Conservation (phyloP, 1,140 invertebrate genomes). For the Scaptomyza hsui region DNA sequence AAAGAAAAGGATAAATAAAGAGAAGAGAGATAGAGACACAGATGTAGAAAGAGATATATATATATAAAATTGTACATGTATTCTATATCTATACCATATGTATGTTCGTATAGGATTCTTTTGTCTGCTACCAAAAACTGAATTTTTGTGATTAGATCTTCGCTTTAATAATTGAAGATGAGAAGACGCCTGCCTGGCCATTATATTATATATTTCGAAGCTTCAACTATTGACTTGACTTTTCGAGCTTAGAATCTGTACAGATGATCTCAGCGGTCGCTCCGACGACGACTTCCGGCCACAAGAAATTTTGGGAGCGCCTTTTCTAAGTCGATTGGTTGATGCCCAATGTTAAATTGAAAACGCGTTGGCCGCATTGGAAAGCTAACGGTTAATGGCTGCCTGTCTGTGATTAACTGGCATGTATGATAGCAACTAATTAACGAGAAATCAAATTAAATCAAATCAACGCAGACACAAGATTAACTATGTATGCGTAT, state of each 20-base stretch:
- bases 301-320: neutral
- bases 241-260: constrained; percentile 27
- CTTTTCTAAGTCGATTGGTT: neutral
- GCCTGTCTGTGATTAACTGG: constrained; percentile 45
- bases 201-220: constrained; percentile 15
- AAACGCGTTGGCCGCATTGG: constrained; percentile 38
- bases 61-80: too few species aligned
- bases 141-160: too few species aligned
- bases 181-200: constrained; percentile 9
- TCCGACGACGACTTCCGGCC: constrained; percentile 39
- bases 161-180: too few species aligned
- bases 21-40: too few species aligned
- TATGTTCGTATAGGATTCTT: too few species aligned
- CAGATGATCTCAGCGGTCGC: constrained; percentile 17
- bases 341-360: constrained; percentile 19
- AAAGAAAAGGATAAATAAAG: too few species aligned
- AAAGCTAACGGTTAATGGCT: constrained; percentile 62
- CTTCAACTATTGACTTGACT: neutral
- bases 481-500: constrained; percentile 4
- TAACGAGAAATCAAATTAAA: constrained; percentile 67
- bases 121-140: neutral
- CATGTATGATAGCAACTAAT: constrained; percentile 68
- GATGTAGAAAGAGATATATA: too few species aligned
- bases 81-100: too few species aligned
- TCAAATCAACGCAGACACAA: constrained; percentile 35